Evolutionary conservation across 2,797 vertebrate species (phyloP).

Genomic region (Caiman crocodilus): DNA sequence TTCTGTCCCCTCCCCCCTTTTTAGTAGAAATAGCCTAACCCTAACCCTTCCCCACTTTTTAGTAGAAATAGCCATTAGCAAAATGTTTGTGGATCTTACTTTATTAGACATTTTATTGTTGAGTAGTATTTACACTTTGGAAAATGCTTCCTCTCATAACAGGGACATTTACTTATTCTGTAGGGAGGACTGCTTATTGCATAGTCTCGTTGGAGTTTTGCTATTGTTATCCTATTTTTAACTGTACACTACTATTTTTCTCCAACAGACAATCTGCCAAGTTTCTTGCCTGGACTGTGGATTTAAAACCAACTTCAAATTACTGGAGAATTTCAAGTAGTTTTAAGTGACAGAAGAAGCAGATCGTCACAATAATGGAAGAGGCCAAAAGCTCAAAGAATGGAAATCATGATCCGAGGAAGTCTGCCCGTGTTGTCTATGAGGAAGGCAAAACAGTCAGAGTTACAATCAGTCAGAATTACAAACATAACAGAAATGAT

Average conservation of each 20-base stretch:
- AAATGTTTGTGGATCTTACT: neutral
- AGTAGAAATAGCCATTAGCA: neutral
- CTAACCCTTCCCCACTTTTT: neutral
- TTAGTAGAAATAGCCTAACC: neutral
- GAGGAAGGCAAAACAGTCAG: conserved; percentile 83
- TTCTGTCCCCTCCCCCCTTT: neutral
- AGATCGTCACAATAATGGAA: conserved; percentile 86
- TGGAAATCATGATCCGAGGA: conserved; percentile 86
- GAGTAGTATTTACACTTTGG: neutral
- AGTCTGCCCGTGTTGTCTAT: conserved; percentile 78
- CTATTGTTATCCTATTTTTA: conserved; percentile 43
- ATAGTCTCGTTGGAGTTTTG: neutral
- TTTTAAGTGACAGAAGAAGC: conserved; percentile 75
- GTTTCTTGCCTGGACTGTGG: conserved; percentile 74
- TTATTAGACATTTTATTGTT: neutral
- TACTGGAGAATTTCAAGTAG: conserved; percentile 77
- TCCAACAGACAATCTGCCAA: conserved; percentile 74
- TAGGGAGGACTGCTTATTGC: conserved; percentile 21
- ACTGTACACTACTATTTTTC: conserved; percentile 55
- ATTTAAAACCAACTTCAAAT: conserved; percentile 77
- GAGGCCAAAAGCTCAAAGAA: conserved; percentile 83
- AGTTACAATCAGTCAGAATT: conserved; percentile 83
- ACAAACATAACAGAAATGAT: conserved; percentile 81
- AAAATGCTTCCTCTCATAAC: neutral
- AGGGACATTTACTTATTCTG: neutral